These are phyloP conservation scores for Haemorhous mexicanus DNA, from an alignment of 2,113 vertebrate genomes.

Conservation along the genomic window DNA sequence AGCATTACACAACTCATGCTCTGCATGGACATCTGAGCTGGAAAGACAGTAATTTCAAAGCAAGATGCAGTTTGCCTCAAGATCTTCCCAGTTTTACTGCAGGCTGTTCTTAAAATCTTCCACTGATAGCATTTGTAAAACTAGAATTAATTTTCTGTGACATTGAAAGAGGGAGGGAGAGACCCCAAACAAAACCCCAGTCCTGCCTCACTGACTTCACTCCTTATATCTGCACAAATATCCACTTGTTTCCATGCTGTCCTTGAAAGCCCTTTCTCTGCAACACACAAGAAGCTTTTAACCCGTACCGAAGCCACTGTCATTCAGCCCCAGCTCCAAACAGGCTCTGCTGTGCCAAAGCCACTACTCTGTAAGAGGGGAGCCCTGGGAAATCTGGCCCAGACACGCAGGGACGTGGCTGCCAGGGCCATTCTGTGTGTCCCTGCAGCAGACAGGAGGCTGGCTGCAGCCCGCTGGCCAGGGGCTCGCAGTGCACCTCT, in stretches of 20 bases:
- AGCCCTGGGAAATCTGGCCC: neutral
- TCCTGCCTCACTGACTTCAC: neutral
- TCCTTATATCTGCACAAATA: neutral
- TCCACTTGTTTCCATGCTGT: neutral
- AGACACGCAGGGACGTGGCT: neutral
- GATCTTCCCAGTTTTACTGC: conserved; percentile 2
- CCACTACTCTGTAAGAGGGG: neutral
- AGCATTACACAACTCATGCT: neutral
- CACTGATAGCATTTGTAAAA: neutral
- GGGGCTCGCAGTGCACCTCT: fast-evolving
- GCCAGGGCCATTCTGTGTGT: fast-evolving
- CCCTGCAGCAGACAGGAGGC: fast-evolving
- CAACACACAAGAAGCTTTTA: neutral
- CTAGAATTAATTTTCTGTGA: conserved; percentile 22
- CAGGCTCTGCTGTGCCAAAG: neutral
- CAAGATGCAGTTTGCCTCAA: neutral
- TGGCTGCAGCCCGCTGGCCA: neutral
- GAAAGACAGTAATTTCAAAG: conserved; percentile 26
- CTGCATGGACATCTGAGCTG: conserved; percentile 1
- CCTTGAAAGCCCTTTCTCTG: neutral
- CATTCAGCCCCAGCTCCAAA: neutral
- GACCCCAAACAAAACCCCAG: conserved; percentile 1
- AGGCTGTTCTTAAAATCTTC: conserved; percentile 26
- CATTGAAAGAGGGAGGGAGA: neutral
- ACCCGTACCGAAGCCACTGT: neutral